These are phyloP conservation scores for Stegodyphus dumicola DNA, from an alignment of 1,140 invertebrate species.

Conservation along the genomic window DNA sequence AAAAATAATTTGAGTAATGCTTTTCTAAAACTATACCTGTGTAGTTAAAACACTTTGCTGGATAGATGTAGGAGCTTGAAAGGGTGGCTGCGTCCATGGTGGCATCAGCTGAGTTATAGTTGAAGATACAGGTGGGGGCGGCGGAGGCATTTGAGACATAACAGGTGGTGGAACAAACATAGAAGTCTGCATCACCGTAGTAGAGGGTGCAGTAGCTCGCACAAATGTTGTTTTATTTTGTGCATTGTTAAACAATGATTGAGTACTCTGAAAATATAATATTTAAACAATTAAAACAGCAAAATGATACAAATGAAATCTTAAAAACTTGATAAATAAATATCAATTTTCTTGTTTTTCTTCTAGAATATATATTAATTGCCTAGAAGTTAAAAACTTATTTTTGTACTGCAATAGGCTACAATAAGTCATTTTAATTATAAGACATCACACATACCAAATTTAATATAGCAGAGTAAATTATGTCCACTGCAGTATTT, in stretches of 20 bases:
- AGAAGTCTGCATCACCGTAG: constrained; percentile 31
- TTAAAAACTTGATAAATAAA: too few species aligned
- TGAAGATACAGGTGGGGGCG: constrained; percentile 39
- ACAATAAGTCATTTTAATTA: too few species aligned
- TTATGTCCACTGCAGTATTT: too few species aligned
- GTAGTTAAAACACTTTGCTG: constrained; percentile 7
- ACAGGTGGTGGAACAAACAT: constrained; percentile 39
- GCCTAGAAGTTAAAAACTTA: too few species aligned
- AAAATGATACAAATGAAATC: too few species aligned
- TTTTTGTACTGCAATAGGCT: too few species aligned
- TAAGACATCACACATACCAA: too few species aligned
- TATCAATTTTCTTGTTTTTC: too few species aligned
- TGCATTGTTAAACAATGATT: constrained; percentile 16
- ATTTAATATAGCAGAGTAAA: too few species aligned
- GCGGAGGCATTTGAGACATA: constrained; percentile 53
- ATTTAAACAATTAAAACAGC: not conserved
- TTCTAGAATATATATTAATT: too few species aligned
- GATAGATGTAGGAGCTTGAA: constrained; percentile 10
- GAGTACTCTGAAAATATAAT: constrained; percentile 18
- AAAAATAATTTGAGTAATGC: too few species aligned
- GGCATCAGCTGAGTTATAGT: constrained; percentile 10
- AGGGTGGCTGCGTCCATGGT: constrained; percentile 22
- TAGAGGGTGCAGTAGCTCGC: constrained; percentile 10
- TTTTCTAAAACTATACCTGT: not conserved
- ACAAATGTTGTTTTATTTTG: constrained; percentile 25